These are phyloP conservation scores for Myripristis murdjan DNA, from an alignment of 2,797 vertebrate genomes.

Conservation along the genomic window DNA sequence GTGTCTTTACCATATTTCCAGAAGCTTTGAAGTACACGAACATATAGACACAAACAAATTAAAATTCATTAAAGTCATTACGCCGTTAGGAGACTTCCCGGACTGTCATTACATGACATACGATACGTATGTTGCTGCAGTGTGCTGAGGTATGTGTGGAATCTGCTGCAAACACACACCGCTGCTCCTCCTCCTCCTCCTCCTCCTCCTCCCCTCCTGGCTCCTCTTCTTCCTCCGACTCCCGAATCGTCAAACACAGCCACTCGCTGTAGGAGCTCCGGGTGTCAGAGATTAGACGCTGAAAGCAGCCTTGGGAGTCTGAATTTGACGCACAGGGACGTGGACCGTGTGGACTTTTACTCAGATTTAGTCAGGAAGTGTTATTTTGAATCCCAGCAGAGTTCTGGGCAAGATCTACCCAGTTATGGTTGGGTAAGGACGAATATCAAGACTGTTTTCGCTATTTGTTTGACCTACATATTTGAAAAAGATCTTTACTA, in stretches of 20 bases:
- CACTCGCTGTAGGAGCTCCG: too few relatives aligned
- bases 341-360: not conserved
- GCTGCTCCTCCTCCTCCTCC: conserved; percentile 33
- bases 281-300: too few relatives aligned
- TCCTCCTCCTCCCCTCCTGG: not conserved
- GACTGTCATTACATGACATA: conserved; percentile 68
- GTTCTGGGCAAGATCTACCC: too few relatives aligned
- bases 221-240: conserved; percentile 11
- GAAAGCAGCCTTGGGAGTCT: too few relatives aligned
- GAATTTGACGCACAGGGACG: too few relatives aligned
- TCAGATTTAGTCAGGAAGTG: not conserved
- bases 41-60: conserved; percentile 37
- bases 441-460: too few relatives aligned
- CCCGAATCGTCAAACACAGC: not conserved
- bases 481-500: too few relatives aligned
- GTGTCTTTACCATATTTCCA: too few relatives aligned
- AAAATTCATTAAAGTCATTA: conserved; percentile 63
- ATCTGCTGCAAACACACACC: conserved; percentile 58
- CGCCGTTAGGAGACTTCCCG: conserved; percentile 58
- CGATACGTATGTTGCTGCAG: conserved; percentile 79
- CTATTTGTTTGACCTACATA: too few relatives aligned
- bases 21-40: too few relatives aligned
- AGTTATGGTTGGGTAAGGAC: too few relatives aligned
- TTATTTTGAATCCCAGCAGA: too few relatives aligned
- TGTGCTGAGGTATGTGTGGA: conserved; percentile 77